These are phyloP conservation scores for Engraulis encrasicolus DNA, from an alignment of 2,113 vertebrate genomes.

Conservation along the genomic window DNA sequence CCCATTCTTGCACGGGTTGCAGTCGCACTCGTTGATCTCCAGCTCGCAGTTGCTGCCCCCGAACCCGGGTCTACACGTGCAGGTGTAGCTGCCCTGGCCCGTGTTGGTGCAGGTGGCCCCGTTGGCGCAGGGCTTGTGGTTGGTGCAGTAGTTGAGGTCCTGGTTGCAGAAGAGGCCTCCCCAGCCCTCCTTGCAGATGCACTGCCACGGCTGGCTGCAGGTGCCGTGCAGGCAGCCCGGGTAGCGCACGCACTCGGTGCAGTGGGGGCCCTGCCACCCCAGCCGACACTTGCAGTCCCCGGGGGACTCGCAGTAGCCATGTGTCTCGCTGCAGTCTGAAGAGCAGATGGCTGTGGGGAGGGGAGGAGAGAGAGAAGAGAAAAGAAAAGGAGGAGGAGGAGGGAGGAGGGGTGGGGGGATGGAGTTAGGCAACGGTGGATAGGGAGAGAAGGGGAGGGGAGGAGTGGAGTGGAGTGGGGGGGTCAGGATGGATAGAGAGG, in stretches of 20 bases:
- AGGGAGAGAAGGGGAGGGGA: too few relatives aligned
- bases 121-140: conserved; percentile 81
- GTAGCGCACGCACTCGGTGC: conserved; percentile 81
- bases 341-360: conserved; percentile 82
- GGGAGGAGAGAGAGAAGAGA: too few relatives aligned
- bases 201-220: conserved; percentile 84
- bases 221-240: conserved; percentile 83
- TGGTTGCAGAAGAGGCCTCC: conserved; percentile 86
- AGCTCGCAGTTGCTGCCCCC: conserved; percentile 77
- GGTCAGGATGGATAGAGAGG: too few relatives aligned
- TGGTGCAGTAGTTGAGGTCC: conserved; percentile 87
- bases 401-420: not conserved
- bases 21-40: conserved; percentile 84
- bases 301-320: conserved; percentile 87
- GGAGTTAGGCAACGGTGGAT: too few relatives aligned
- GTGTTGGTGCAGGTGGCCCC: conserved; percentile 81
- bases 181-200: conserved; percentile 85
- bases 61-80: conserved; percentile 76
- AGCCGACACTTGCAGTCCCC: conserved; percentile 86
- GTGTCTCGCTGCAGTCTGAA: conserved; percentile 80
- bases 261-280: conserved; percentile 88
- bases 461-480: too few relatives aligned
- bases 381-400: too few relatives aligned
- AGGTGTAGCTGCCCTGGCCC: conserved; percentile 82
- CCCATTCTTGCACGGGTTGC: conserved; percentile 88